Conservation (phyloP, 2,113 vertebrate genomes). For the Istiophorus platypterus region DNA sequence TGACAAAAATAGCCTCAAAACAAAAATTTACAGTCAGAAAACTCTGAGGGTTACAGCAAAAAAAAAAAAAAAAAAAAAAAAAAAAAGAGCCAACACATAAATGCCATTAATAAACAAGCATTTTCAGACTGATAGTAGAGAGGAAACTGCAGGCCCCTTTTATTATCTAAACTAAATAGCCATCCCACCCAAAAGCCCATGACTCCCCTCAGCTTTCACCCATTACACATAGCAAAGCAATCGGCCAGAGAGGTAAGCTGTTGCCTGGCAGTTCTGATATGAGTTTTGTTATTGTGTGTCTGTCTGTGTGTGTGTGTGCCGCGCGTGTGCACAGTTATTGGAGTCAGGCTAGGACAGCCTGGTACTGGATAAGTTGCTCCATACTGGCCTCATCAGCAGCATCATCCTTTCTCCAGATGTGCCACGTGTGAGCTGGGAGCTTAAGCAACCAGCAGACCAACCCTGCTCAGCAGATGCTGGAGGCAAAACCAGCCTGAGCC, state of each 20-base stretch:
- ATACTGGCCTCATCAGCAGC: slow-evolving; percentile 63
- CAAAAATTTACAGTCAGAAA: background rate
- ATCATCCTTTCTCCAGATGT: slow-evolving; percentile 86
- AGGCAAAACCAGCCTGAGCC: slow-evolving; percentile 63
- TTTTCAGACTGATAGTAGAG: background rate
- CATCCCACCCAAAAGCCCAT: slow-evolving; percentile 2
- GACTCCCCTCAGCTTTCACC: slow-evolving; percentile 53
- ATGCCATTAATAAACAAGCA: background rate
- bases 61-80: background rate
- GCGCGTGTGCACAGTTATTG: slow-evolving; percentile 9
- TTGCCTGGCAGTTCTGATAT: slow-evolving; percentile 25
- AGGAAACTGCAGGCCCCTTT: background rate
- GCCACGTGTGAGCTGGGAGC: slow-evolving; percentile 82
- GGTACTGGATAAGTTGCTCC: slow-evolving; percentile 71
- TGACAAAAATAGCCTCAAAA: background rate
- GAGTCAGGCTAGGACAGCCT: slow-evolving; percentile 60
- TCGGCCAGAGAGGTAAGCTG: slow-evolving; percentile 42
- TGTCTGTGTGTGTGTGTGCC: background rate
- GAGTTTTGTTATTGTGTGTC: background rate
- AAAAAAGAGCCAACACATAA: background rate
- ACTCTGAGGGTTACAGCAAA: background rate
- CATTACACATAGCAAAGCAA: slow-evolving; percentile 42
- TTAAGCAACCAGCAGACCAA: slow-evolving; percentile 67
- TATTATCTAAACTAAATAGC: background rate
- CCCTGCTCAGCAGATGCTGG: slow-evolving; percentile 80